These are phyloP conservation scores for Empis livida DNA, from an alignment of 2,888 invertebrate genomes.

Conservation along the genomic window DNA sequence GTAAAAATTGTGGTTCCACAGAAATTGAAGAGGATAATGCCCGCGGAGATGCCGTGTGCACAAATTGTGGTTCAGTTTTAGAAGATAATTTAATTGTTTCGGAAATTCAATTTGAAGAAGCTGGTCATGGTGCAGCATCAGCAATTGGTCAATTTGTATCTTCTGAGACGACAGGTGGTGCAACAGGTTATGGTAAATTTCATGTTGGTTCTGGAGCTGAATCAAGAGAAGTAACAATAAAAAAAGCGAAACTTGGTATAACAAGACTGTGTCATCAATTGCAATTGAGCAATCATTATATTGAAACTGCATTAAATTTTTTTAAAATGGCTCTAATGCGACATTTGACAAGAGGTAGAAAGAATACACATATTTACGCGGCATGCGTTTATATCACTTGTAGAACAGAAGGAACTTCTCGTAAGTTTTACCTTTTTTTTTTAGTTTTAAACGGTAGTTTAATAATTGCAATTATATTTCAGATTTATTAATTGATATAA, in stretches of 20 bases:
- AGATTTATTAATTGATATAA: conserved; percentile 94
- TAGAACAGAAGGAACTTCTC: conserved; percentile 85
- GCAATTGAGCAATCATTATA: conserved; percentile 76
- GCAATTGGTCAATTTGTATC: conserved; percentile 91
- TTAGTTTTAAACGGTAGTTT: background rate
- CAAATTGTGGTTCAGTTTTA: conserved; percentile 87
- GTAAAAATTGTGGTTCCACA: conserved; percentile 75
- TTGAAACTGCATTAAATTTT: conserved; percentile 87
- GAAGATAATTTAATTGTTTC: conserved; percentile 95
- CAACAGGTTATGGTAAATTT: conserved; percentile 68
- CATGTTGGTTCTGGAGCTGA: conserved; percentile 73
- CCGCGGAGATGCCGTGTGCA: conserved; percentile 92
- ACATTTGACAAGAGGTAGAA: conserved; percentile 82
- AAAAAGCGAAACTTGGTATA: conserved; percentile 77
- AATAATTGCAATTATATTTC: conserved; percentile 11
- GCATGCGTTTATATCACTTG: conserved; percentile 98
- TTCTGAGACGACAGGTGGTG: conserved; percentile 74
- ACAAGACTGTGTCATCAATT: conserved; percentile 76
- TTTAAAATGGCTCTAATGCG: conserved; percentile 80
- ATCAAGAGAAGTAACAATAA: conserved; percentile 82
- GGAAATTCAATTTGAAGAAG: conserved; percentile 92
- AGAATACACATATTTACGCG: conserved; percentile 81
- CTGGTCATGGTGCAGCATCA: conserved; percentile 71
- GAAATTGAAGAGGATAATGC: conserved; percentile 92
- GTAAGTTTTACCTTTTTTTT: conserved; percentile 44